These are phyloP conservation scores for Palythoa grandiflora DNA, from an alignment of 92 coral and sea anemone genomes.

Conservation along the genomic window DNA sequence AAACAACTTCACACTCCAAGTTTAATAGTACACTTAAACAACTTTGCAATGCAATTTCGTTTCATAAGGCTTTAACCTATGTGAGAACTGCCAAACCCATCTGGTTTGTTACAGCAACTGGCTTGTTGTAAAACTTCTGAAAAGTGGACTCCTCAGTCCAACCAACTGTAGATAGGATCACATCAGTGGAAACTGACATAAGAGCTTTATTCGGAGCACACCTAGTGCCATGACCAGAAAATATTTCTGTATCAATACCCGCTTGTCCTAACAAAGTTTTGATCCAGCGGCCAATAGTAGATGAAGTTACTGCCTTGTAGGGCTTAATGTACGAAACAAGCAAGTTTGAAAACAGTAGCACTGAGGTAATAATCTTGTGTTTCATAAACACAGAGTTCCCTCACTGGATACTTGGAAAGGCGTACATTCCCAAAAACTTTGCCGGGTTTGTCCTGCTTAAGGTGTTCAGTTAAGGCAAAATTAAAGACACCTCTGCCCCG, in stretches of 20 bases:
- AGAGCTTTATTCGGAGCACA: conserved; percentile 66
- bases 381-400: conserved; percentile 66
- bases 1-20: background rate
- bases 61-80: conserved; percentile 1
- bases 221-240: conserved; percentile 61
- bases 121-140: conserved; percentile 62
- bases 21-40: background rate
- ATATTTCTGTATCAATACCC: conserved; percentile 44
- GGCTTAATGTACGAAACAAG: conserved; percentile 66
- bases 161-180: conserved; percentile 58
- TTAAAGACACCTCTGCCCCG: conserved; percentile 62
- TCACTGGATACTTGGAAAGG: conserved; percentile 46
- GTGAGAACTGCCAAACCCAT: conserved; percentile 53
- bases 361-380: conserved; percentile 51
- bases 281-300: conserved; percentile 61
- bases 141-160: conserved; percentile 71
- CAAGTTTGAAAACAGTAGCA: conserved; percentile 49
- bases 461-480: conserved; percentile 61
- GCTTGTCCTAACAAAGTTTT: conserved; percentile 16
- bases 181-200: conserved; percentile 56
- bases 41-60: background rate
- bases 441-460: conserved; percentile 74
- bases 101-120: conserved; percentile 64
- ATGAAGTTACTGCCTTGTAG: conserved; percentile 48
- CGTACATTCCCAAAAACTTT: conserved; percentile 62